Evolutionary conservation across 2,113 vertebrate species (phyloP), one percentile per base, ranked within the genome.

Genomic region (Zosterops hypoxanthus): DNA sequence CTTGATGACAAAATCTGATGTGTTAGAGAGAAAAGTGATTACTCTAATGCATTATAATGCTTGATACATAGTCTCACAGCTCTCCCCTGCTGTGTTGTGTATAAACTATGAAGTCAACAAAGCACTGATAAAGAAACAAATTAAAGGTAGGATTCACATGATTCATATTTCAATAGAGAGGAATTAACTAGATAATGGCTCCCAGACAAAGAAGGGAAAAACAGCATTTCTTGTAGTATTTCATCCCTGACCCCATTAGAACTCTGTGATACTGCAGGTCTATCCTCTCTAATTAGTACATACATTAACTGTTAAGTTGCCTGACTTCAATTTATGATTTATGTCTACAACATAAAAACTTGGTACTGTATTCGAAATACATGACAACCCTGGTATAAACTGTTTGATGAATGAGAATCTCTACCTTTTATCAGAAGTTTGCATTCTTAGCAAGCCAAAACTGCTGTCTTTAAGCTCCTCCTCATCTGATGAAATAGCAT

Each of bases 151-250:
- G 44, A 77, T 61, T 88, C 72, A 61, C 53, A 55, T 88, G 93
- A 92, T 90, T 88, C 88, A 93, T 93, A 89, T 92, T 92, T 91
- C 77, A 95, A 66, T 72, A 69, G 88, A 87, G 79, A 69, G 46
- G 59, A 95, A 94, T 86, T 93, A 95, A 94, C 91, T n/a, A 90
- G 68, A 56, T 90, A 94, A 88, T 41, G 42, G 42, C 41, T 95
- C 72, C 70, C 79, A 92, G 31, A 68, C 20, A 83, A 66, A 77
- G 47, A 70, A 39, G 12, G 14, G 12, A 70, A 50, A 80, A n/a
- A 0, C 2, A 24, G 10, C 7, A 20, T 63, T 88, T 90, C 18
- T 80, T 64, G 31, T 44, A 78, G 28, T 83, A 82, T 78, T 66
- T 90, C 61, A 78, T 68, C 53, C 42, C 26, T 79, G 68, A 92